Conservation (phyloP, 2,113 vertebrate genomes). For the Perca flavescens region DNA sequence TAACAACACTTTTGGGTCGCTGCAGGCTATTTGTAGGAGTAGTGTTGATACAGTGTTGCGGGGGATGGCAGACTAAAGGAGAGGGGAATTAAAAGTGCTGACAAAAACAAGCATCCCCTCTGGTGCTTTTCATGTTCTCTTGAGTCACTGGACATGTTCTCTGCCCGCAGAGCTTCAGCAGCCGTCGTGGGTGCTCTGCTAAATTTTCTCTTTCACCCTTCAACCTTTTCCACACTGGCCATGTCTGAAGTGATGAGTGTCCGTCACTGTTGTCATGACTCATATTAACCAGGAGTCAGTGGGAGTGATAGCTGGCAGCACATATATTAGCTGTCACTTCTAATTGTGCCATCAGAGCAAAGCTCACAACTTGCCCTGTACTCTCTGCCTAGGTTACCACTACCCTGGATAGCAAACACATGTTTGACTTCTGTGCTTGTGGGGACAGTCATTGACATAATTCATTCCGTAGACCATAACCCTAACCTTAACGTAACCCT, state of each 20-base stretch:
- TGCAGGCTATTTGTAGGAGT: constrained; percentile 46
- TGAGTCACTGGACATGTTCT: constrained; percentile 52
- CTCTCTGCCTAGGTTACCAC: constrained; percentile 33
- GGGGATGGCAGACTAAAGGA: constrained; percentile 30
- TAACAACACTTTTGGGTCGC: constrained; percentile 46
- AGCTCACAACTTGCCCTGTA: background rate
- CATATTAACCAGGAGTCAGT: constrained; percentile 63
- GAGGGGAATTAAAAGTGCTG: constrained; percentile 44
- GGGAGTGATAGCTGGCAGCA: constrained; percentile 39
- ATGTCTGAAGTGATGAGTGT: constrained; percentile 62
- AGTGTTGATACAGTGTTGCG: constrained; percentile 51
- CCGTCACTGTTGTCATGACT: constrained; percentile 65
- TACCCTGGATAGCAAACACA: constrained; percentile 7
- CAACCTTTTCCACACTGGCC: constrained; percentile 58
- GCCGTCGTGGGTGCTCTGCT: constrained; percentile 19
- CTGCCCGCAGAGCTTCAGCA: constrained; percentile 47
- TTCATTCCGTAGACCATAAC: background rate
- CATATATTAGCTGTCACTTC: constrained; percentile 68
- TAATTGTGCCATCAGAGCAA: constrained; percentile 47
- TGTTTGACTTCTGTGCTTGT: background rate
- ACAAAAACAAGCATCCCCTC: constrained; percentile 65
- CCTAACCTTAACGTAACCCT: background rate
- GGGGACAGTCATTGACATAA: background rate
- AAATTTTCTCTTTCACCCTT: constrained; percentile 47
- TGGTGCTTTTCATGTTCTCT: constrained; percentile 53